Base-by-base conservation (phyloP, 2,113 vertebrate species). In the Pagrus major region DNA sequence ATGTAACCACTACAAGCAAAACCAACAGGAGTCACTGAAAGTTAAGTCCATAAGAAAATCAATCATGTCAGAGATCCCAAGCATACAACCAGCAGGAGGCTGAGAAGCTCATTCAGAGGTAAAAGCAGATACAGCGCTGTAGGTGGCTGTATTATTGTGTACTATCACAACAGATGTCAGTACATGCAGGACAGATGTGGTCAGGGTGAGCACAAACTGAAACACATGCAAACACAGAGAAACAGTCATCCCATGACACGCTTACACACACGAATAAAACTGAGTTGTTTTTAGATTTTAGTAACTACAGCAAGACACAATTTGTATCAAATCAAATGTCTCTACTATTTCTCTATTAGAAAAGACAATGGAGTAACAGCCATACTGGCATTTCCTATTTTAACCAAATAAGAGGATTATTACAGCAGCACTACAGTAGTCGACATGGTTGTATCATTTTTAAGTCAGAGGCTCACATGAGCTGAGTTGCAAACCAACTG, bases 1-100 rank as follows among this genome's bases (percentile, higher is more conserved):
- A 61, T 60, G 65, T 87, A 61, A 94, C 79, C 69, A 86, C 61
- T 1, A 41, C 58, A 21, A 80, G 69, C 14, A 83, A 71, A 84
- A 49, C 60, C 3, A 73, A 55, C 54, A 76, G 31, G 18, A 31
- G 5, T 54, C 47, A 66, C 56, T n/a, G 11, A 73, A 70, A 9
- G 33, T n/a, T 0, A 61, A 35, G 25, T 61, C 23, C 4, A 58
- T 11, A 46, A 69, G n/a, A 71, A 5, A 9, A 37, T 68, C 71
- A 67, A 10, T 46, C 54, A 46, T 9, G 5, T 23, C 46, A 23
- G 71, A 25, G 11, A 64, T 31, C 29, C 35, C 11, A 61, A 65
- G 37, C 63, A 66, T 11, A 42, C 71, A 59, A 39, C 2, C 27
- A 54, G 60, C 66, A 37, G 39, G n/a, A n/a, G n/a, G n/a, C n/a